phyloP scores from a whole-genome alignment of 2,113 vertebrate genomes.

The Sisor rabdophorus region DNA sequence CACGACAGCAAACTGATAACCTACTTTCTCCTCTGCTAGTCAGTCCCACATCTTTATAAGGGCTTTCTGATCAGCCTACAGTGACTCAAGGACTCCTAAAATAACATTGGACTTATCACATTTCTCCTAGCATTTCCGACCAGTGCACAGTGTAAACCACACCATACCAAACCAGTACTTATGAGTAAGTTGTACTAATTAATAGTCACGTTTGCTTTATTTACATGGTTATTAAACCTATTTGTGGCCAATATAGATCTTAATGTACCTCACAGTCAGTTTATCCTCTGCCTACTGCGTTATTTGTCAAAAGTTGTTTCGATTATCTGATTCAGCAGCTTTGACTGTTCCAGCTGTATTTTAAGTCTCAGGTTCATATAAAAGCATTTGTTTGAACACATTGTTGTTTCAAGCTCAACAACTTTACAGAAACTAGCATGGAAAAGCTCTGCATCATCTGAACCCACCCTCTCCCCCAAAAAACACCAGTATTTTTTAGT shows the following conservation, averaged over 20 bases:
- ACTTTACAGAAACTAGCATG: not conserved
- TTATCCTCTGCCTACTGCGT: too few species aligned
- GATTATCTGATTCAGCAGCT: not conserved
- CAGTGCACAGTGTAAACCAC: not conserved
- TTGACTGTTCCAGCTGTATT: not conserved
- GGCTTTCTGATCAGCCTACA: conserved; percentile 53
- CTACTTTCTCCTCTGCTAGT: conserved; percentile 58
- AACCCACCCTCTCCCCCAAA: too few species aligned
- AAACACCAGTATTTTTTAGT: not conserved
- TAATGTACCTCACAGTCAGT: not conserved
- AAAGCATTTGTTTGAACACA: not conserved
- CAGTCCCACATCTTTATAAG: conserved; percentile 66
- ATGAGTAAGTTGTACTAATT: not conserved
- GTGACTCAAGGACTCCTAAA: conserved; percentile 61
- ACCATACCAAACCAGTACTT: too few species aligned
- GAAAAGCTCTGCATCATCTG: not conserved
- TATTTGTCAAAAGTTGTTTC: not conserved
- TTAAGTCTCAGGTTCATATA: not conserved
- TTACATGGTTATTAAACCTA: not conserved
- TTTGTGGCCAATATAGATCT: not conserved
- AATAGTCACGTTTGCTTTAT: not conserved
- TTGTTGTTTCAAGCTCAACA: not conserved
- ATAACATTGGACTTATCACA: conserved; percentile 52
- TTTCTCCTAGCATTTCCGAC: not conserved
- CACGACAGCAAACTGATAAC: conserved; percentile 62